A percentile compares a stretch with the other conserved stretches of the same genome.
Conservation (phyloP, 2,113 vertebrate species). For the Bos taurus region DNA sequence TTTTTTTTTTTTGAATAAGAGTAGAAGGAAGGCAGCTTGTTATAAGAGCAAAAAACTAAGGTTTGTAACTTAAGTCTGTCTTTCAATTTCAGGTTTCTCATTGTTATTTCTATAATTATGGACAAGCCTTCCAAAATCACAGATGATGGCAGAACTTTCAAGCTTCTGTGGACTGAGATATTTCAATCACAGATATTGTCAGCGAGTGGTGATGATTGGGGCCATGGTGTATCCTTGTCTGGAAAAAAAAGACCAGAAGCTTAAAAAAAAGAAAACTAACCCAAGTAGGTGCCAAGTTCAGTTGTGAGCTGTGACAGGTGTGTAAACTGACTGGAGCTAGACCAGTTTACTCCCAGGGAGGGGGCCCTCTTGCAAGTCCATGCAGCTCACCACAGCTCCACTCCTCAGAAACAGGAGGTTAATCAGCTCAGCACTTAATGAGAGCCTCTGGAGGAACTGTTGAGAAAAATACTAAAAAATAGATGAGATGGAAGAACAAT, state of each 20-base stretch:
- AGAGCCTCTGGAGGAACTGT: constrained; percentile 76
- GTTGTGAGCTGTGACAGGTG: constrained; percentile 42
- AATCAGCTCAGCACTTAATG: constrained; percentile 78
- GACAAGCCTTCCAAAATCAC: neutral
- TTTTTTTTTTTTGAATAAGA: neutral
- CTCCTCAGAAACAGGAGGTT: constrained; percentile 73
- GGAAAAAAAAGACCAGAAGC: neutral
- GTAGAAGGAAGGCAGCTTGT: neutral
- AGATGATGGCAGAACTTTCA: neutral
- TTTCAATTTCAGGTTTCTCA: neutral
- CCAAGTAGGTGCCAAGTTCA: constrained; percentile 9
- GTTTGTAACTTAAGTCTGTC: neutral
- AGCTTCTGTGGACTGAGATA: neutral
- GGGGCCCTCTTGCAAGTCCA: constrained; percentile 37
- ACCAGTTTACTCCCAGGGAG: constrained; percentile 20
- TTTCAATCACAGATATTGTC: constrained; percentile 36
- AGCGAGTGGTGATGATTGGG: neutral
- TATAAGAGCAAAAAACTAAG: neutral
- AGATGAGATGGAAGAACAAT: constrained; percentile 32
- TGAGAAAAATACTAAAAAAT: constrained; percentile 70
- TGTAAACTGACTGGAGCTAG: constrained; percentile 23
- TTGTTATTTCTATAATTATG: neutral
- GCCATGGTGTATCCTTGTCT: neutral
- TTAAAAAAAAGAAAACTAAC: neutral
- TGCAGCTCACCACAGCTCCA: constrained; percentile 53